Percentiles rank a stretch among this genome's conserved stretches.
Conservation (phyloP, 2,888 invertebrate genomes). For the Pandemis heparana region DNA sequence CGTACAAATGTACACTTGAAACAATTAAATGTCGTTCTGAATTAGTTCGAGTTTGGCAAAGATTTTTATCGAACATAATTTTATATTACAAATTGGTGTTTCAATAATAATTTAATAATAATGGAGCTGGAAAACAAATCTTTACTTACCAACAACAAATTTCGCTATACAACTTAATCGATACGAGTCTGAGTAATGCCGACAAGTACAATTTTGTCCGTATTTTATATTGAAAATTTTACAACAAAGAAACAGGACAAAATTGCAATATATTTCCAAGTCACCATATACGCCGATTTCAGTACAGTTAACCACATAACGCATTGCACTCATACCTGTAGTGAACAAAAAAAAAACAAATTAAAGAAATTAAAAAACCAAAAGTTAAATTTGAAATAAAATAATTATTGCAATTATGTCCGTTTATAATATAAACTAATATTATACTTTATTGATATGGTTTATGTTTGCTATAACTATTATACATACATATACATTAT, state of each 20-base stretch:
- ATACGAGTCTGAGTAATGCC: not conserved
- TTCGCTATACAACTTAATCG: not conserved
- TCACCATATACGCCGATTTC: slow-evolving; percentile 58
- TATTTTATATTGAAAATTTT: slow-evolving; percentile 12
- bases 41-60: not conserved
- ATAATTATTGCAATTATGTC: slow-evolving; percentile 49
- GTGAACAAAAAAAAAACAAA: slow-evolving; percentile 60
- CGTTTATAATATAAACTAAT: slow-evolving; percentile 22
- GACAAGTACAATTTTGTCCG: slow-evolving; percentile 31
- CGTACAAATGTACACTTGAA: not conserved
- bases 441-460: slow-evolving; percentile 49
- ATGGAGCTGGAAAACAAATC: not conserved
- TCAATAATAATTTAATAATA: not conserved
- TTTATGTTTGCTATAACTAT: slow-evolving; percentile 46
- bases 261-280: slow-evolving; percentile 66
- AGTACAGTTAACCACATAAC: slow-evolving; percentile 77
- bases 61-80: not conserved
- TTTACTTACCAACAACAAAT: not conserved
- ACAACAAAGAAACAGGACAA: slow-evolving; percentile 34
- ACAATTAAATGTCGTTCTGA: not conserved
- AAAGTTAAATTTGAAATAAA: slow-evolving; percentile 43
- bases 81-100: slow-evolving; percentile 8
- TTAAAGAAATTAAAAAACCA: slow-evolving; percentile 50
- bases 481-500: slow-evolving; percentile 44
- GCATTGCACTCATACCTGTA: slow-evolving; percentile 83